These are phyloP conservation scores for Holcopasites calliopsidis DNA, from an alignment of 1,140 invertebrate genomes.

Conservation along the genomic window DNA sequence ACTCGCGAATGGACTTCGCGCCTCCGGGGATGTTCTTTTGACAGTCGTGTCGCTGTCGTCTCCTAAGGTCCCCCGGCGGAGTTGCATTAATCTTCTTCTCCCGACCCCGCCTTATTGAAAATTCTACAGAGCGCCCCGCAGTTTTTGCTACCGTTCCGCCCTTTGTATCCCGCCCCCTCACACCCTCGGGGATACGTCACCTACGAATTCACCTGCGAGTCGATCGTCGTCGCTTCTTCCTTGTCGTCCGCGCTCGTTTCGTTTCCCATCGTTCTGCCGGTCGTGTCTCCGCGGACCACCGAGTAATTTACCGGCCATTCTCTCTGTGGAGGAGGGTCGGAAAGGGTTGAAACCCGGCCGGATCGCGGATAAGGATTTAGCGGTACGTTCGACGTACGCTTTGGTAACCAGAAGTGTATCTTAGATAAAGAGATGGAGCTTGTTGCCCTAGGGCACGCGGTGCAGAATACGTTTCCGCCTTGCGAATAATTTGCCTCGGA, in stretches of 20 bases:
- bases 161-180: slow-evolving; percentile 51
- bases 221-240: slow-evolving; percentile 26
- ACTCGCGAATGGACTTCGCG: slow-evolving; percentile 62
- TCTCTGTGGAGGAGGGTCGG: background rate
- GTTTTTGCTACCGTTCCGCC: slow-evolving; percentile 65
- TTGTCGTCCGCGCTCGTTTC: slow-evolving; percentile 8
- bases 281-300: too few relatives aligned
- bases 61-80: slow-evolving; percentile 67
- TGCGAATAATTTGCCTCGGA: too few relatives aligned
- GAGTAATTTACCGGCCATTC: background rate
- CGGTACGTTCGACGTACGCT: background rate
- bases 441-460: too few relatives aligned
- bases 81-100: slow-evolving; percentile 74
- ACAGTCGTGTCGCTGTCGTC: slow-evolving; percentile 70
- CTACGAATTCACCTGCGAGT: slow-evolving; percentile 37
- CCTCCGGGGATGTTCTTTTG: slow-evolving; percentile 71
- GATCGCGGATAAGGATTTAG: background rate
- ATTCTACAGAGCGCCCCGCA: slow-evolving; percentile 72
- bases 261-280: background rate
- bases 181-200: slow-evolving; percentile 23
- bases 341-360: background rate
- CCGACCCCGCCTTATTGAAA: slow-evolving; percentile 71
- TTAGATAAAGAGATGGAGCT: background rate
- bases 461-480: background rate
- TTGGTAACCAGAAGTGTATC: background rate